Evolutionary conservation across 1,140 invertebrate species (phyloP), one percentile per base, ranked within the genome.

Genomic region (Heliconius hermathena): DNA sequence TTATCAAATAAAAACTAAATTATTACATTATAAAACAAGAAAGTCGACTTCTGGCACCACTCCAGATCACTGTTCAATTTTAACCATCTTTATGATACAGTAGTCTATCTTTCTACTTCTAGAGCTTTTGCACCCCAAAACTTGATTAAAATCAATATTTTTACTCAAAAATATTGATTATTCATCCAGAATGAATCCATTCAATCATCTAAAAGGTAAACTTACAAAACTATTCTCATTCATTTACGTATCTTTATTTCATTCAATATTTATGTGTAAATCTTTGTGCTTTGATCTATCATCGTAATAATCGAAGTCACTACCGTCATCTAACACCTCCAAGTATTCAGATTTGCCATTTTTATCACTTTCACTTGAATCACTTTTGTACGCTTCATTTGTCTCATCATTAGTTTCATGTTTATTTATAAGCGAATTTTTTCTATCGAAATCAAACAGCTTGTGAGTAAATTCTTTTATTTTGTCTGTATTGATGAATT

Each of bases 251-350:
- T 60, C 4, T 46, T 22, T 2, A 20, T 22, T 60, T 77, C 76
- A 86, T 70, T 84, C 81, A 20, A 84, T 81, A 75, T 86, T 79
- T 79, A 84, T 84, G 66, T 79, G 84, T 8, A 76, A 78, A 73
- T 83, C 76, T 49, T 81, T 83, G 66, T 73, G 26, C 77, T 72
- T 81, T 8, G 20, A 18, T 54, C 46, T 66, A 60, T 78, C 29
- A 18, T 33, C 66, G 46, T 77, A 49, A 13, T 80, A 80, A 72
- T 90, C 90, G 73, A 95, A 94, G 29, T 88, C 91, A 52, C 85
- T 90, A n/a, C 91, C 93, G 85, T 95, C 93, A 77, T 95, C 94
- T 36, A 95, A 71, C 2, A 95, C 88, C 83, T 95, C 94, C 70
- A 95, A 76, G 84, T 94, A 93, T 71, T 88, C 90, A 73, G 86